Base-by-base conservation (phyloP, 2,797 vertebrate genomes). In the Phoxinus dragarum region DNA sequence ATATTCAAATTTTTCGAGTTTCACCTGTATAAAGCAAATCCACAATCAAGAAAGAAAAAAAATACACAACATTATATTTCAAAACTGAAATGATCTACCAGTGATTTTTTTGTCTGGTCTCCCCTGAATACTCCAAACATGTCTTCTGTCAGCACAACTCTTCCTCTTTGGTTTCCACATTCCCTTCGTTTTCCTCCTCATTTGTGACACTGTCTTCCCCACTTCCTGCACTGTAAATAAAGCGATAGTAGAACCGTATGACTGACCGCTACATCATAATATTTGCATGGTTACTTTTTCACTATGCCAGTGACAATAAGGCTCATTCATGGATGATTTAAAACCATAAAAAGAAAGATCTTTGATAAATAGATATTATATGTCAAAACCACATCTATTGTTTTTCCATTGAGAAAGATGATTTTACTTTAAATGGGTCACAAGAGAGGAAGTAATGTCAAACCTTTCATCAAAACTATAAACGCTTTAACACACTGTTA, bases 211-310 rank as follows among this genome's bases (percentile, higher is more conserved):
- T 84, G 87, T 93, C 90, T 87, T 93, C 93, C 91, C 89, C 90
- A 89, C 93, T 95, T 94, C 92, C 92, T 87, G 92, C 89, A 93
- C 94, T 95, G 94, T 92, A 94, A 67, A 93, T 91, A 94, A 92
- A 5, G 73, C 90, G 86, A 93, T 92, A 88, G 91, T 84, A 91
- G 93, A 92, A 93, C 93, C 92, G 88, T 91, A 89, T 91, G 92
- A 88, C 90, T 90, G 91, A 89, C 93, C 93, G 92, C 94, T 94
- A 93, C 87, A 90, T 90, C 75, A 14, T 92, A 91, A 91, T 71
- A 92, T 92, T 93, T 89, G 90, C 92, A 94, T 94, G 93, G 93
- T 93, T 89, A 44, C 79, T 86, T 89, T 88, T 84, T 88, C 88
- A 91, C 78, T 90, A 87, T 84, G 71, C 89, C 88, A 83, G 86